These are phyloP conservation scores for Chlamydotis undulata DNA, from an alignment of 2,113 vertebrate genomes.

Conservation along the genomic window DNA sequence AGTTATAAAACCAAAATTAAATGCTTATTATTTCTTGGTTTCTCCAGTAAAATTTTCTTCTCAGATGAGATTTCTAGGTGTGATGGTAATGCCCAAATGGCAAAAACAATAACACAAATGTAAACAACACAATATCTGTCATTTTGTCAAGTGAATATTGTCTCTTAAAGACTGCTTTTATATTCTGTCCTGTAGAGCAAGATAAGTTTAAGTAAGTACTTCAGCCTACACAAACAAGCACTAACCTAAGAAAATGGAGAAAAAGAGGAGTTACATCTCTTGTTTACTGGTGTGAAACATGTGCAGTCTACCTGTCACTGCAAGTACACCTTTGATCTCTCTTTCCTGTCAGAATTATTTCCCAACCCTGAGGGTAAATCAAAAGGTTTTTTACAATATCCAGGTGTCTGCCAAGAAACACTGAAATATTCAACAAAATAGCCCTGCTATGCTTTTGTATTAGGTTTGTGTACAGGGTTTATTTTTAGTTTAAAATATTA, in stretches of 20 bases:
- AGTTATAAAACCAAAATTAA: not conserved
- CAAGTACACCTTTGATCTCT: not conserved
- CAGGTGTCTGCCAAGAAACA: not conserved
- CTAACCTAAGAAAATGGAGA: not conserved
- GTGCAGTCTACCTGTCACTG: not conserved
- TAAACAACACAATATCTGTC: not conserved
- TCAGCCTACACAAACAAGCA: not conserved
- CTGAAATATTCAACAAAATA: not conserved
- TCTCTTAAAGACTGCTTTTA: not conserved
- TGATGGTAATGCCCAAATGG: not conserved
- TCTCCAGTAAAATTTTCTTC: not conserved
- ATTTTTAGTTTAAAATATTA: not conserved
- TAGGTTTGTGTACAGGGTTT: not conserved
- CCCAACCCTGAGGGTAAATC: not conserved
- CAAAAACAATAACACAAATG: not conserved
- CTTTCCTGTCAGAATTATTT: constrained; percentile 21
- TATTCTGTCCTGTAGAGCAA: not conserved
- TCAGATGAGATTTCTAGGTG: not conserved
- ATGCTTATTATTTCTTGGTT: not conserved
- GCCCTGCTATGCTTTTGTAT: rapidly evolving
- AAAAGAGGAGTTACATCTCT: not conserved
- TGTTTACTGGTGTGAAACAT: not conserved
- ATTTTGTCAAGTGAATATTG: not conserved
- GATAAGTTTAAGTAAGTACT: not conserved
- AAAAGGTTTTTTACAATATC: not conserved